Conservation (phyloP, 23 tunicate species). For the Diplosoma virens region DNA sequence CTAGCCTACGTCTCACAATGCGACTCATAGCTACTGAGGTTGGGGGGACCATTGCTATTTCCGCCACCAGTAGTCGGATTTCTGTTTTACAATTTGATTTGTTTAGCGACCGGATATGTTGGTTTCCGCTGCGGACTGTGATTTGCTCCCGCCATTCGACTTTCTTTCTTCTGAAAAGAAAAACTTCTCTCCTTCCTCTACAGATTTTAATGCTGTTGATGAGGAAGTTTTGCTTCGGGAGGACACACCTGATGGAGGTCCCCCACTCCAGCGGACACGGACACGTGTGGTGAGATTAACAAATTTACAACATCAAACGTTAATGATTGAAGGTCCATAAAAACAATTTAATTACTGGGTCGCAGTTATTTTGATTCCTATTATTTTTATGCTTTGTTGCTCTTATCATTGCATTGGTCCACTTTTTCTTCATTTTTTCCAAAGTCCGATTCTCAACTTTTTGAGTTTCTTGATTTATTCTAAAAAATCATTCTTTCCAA, state of each 20-base stretch:
- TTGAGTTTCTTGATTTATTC: too few species aligned
- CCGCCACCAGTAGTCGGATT: too few species aligned
- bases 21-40: constrained; percentile 83
- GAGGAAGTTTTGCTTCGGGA: not conserved
- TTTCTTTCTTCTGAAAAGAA: constrained; percentile 14
- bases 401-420: too few species aligned
- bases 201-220: too few species aligned
- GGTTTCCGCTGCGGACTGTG: constrained; percentile 38
- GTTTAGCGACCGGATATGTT: constrained; percentile 72
- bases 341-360: too few species aligned
- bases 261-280: constrained; percentile 44
- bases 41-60: not conserved
- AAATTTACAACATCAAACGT: too few species aligned
- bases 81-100: not conserved
- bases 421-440: too few species aligned
- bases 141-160: constrained; percentile 50
- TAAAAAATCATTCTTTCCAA: too few species aligned
- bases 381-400: too few species aligned
- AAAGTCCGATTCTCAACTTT: too few species aligned
- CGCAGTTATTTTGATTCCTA: too few species aligned
- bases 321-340: too few species aligned
- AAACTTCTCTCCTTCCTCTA: not conserved
- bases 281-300: constrained; percentile 60
- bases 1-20: constrained; percentile 48
- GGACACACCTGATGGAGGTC: constrained; percentile 55